A percentile compares a stretch with the other conserved stretches of the same genome.
phyloP scores from a whole-genome alignment of 2,888 invertebrate genomes.

The Girardia tigrina region DNA sequence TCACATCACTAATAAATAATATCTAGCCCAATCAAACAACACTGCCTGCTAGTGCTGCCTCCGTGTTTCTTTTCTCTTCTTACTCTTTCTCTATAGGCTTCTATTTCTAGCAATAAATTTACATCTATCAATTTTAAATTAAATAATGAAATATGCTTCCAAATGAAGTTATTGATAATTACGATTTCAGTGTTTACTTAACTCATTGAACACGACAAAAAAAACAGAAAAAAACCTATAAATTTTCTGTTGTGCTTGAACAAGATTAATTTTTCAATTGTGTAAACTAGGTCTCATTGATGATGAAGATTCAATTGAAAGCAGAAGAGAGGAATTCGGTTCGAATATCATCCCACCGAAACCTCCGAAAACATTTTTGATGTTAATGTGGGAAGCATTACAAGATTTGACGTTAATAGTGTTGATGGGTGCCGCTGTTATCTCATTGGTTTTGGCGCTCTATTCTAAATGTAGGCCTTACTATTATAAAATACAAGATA shows the following conservation, averaged over 20 bases:
- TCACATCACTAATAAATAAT: not conserved
- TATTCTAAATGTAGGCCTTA: slow-evolving; percentile 35
- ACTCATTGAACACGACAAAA: too few relatives aligned
- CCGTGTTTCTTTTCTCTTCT: slow-evolving; percentile 19
- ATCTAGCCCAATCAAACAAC: not conserved
- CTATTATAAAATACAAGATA: too few relatives aligned
- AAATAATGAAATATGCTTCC: not conserved
- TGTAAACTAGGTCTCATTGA: too few relatives aligned
- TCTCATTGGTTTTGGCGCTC: slow-evolving; percentile 79
- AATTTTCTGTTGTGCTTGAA: too few relatives aligned
- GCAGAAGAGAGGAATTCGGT: slow-evolving; percentile 59
- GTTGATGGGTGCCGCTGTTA: slow-evolving; percentile 89
- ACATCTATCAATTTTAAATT: not conserved
- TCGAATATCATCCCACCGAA: slow-evolving; percentile 97
- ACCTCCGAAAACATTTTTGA: slow-evolving; percentile 94
- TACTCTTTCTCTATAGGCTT: slow-evolving; percentile 14
- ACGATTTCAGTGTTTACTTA: too few relatives aligned
- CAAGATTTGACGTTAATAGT: slow-evolving; percentile 98
- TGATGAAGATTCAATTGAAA: too few relatives aligned
- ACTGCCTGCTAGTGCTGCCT: slow-evolving; percentile 3
- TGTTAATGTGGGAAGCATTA: slow-evolving; percentile 95
- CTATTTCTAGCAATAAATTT: slow-evolving; percentile 8
- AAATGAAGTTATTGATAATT: not conserved
- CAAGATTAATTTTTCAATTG: too few relatives aligned
- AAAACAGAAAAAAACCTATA: too few relatives aligned